Evolutionary conservation across 2,113 vertebrate species (phyloP), one percentile per base, ranked within the genome.

Genomic region (Ursus arctos): DNA sequence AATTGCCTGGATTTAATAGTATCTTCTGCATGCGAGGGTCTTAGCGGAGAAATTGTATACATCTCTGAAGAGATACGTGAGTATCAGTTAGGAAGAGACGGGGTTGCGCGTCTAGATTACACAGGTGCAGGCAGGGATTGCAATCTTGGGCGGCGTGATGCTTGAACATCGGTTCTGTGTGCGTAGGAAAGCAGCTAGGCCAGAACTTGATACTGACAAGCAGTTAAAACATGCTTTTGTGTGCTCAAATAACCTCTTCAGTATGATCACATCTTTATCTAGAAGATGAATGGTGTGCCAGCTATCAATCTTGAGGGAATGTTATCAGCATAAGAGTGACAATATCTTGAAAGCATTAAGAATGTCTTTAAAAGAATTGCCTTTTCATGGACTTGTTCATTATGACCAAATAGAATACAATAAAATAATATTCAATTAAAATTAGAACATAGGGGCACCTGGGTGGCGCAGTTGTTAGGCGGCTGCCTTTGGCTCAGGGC

Each of bases 371-470:
- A 79, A 95, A 76, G 18, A 65, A 92, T 43, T 74, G n/a, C 36
- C 2, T 92, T 95, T 36, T 51, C 47, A 84, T 51, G 40, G 18
- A 93, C 26, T 94, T 95, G 40, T 95, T 79, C 72, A 57, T 76
- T 43, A 81, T 79, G 83, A 11, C 67, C 61, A 94, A 83, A 59
- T 22, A 81, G 21, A 76, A 93, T 26, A 65, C 12, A 47, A 86
- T 33, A 67, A 86, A 97, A 92, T 69, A 63, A 59, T 77, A 6
- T 51, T 86, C 53, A 49, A n/a, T 51, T 96, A 88, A 96, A 80
- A 67, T 71, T 55, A 80, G 21, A 57, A n/a, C 28, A 63, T 61
- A 40, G 40, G 40, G 40, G 40, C 40, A 40, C 40, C 40, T 40
- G 40, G 40, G 40, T 40, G 40, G 40, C 40, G 40, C 40, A 40